A percentile compares a stretch with the other conserved stretches of the same genome.
phyloP scores from a whole-genome alignment of 35 echinoderm and acorn worm species.

The Heliocidaris erythrogramma region DNA sequence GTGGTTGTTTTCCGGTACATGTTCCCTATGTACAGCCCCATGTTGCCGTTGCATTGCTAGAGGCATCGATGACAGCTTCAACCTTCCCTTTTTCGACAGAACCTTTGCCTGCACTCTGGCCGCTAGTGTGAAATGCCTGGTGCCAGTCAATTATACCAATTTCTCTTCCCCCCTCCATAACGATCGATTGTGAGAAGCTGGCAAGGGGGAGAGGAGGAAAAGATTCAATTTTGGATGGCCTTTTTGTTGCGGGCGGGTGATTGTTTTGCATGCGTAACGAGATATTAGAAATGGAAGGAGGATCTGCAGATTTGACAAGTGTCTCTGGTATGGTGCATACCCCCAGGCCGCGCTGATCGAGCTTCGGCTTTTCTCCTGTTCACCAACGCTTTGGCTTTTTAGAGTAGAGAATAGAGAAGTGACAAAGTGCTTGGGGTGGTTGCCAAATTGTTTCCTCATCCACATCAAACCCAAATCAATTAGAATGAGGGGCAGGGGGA shows the following conservation, averaged over 20 bases:
- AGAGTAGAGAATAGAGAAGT: conserved; percentile 18
- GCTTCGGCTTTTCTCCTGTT: conserved; percentile 10
- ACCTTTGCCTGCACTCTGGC: conserved; percentile 6
- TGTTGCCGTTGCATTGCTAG: conserved; percentile 29
- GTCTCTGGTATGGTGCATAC: conserved; percentile 7
- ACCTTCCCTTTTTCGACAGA: neutral
- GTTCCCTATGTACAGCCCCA: conserved; percentile 39
- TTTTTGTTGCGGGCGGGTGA: conserved; percentile 20
- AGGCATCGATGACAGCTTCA: conserved; percentile 38
- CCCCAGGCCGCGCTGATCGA: neutral
- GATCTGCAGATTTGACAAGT: conserved; percentile 32
- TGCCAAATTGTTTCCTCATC: conserved; percentile 39
- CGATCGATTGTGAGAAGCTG: conserved; percentile 17
- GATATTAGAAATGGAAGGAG: conserved; percentile 47
- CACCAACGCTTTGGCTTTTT: conserved; percentile 14
- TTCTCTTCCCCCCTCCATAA: neutral
- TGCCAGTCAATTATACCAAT: conserved; percentile 49
- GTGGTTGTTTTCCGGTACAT: conserved; percentile 24
- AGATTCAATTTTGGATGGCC: conserved; percentile 48
- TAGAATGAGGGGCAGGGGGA: neutral
- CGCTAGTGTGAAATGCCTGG: conserved; percentile 1
- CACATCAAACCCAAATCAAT: conserved; percentile 35
- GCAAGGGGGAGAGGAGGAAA: neutral
- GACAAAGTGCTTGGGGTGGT: conserved; percentile 16
- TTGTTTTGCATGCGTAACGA: conserved; percentile 49